These are phyloP conservation scores for Diarsia mendica DNA, from an alignment of 2,888 invertebrate genomes.

Conservation along the genomic window DNA sequence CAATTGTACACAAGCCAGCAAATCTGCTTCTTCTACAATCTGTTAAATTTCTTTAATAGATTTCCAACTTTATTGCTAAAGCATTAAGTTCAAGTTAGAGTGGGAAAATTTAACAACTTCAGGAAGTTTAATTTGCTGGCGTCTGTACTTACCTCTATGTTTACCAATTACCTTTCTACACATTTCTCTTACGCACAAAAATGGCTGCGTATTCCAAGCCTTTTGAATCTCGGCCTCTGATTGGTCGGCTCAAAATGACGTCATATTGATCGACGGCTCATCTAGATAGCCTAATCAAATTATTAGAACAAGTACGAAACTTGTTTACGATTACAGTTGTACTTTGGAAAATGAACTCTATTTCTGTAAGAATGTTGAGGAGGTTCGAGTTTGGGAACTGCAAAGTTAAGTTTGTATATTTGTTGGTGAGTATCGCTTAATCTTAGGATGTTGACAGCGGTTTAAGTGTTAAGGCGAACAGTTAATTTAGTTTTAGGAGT, in stretches of 20 bases:
- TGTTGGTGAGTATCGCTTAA: conserved; percentile 67
- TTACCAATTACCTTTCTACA: conserved; percentile 4
- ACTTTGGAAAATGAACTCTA: neutral
- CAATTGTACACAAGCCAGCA: too few relatives aligned
- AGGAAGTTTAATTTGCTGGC: too few relatives aligned
- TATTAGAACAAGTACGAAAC: conserved; percentile 69
- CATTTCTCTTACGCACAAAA: conserved; percentile 30
- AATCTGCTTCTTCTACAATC: too few relatives aligned
- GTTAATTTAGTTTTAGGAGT: conserved; percentile 60
- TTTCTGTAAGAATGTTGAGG: neutral
- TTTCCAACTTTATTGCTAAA: too few relatives aligned
- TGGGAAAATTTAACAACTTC: too few relatives aligned
- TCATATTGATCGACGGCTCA: conserved; percentile 85
- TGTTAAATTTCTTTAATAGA: too few relatives aligned
- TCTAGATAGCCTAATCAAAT: conserved; percentile 88
- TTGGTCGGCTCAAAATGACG: conserved; percentile 79
- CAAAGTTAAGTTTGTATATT: conserved; percentile 51
- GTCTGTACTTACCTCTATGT: too few relatives aligned
- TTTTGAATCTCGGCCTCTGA: conserved; percentile 58
- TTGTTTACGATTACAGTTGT: conserved; percentile 30
- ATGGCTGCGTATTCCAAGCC: conserved; percentile 32
- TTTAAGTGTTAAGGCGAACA: conserved; percentile 65
- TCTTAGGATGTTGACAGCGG: conserved; percentile 64
- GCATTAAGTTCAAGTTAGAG: too few relatives aligned
- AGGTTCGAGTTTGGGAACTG: conserved; percentile 7